A percentile compares a stretch with the other conserved stretches of the same genome.
These are phyloP conservation scores for Heteropelma amictum DNA, from an alignment of 2,888 invertebrate species.

Conservation along the genomic window DNA sequence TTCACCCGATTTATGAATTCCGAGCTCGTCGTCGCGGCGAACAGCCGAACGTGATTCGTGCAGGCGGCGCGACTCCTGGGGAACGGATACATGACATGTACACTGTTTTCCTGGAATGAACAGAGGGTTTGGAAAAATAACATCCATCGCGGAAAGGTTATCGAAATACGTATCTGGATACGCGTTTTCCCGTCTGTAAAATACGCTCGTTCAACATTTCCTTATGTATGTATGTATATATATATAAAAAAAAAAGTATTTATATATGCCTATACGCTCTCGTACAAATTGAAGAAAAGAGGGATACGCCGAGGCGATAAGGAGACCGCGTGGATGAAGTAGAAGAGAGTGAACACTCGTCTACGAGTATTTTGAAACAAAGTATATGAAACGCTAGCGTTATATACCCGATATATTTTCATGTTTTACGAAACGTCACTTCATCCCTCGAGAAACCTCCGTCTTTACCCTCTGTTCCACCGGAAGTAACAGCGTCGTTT, in stretches of 20 bases:
- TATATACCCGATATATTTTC: no score
- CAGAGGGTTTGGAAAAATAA: constrained; percentile 12
- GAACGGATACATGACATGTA: not conserved
- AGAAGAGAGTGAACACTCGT: not conserved
- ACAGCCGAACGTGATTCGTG: constrained; percentile 28
- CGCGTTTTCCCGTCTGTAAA: constrained; percentile 6
- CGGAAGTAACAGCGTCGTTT: no score
- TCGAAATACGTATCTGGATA: constrained; percentile 34
- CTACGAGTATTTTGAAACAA: not conserved
- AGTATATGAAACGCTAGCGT: no score
- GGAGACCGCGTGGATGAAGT: not conserved
- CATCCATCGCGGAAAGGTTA: constrained; percentile 49
- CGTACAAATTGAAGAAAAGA: no score
- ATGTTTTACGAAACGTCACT: no score
- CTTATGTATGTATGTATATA: not conserved
- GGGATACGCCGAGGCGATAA: not conserved
- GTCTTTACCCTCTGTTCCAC: no score
- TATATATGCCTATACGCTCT: no score
- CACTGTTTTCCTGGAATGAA: constrained; percentile 36
- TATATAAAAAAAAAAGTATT: constrained; percentile 6
- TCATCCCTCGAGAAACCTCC: no score
- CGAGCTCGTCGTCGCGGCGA: not conserved
- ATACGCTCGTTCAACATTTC: not conserved
- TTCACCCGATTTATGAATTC: constrained; percentile 19
- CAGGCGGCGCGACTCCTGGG: constrained; percentile 45